phyloP scores from a whole-genome alignment of 2,797 vertebrate species.

The Vespertilio murinus region DNA sequence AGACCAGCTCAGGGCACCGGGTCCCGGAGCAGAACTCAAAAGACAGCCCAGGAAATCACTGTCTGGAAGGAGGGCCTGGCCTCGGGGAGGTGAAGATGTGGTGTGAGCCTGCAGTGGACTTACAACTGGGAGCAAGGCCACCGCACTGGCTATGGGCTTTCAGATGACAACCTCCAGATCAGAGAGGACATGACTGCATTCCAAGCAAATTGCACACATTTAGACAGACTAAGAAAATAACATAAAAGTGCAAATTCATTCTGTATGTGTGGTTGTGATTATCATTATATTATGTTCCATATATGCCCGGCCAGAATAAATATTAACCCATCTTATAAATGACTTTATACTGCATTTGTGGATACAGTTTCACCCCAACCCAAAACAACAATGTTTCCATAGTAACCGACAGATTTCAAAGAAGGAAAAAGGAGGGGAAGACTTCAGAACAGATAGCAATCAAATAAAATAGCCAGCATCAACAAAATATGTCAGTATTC shows the following conservation, averaged over 20 bases:
- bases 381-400: slow-evolving; percentile 79
- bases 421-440: slow-evolving; percentile 78
- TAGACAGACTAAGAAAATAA: slow-evolving; percentile 72
- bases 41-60: neutral
- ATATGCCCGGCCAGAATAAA: slow-evolving; percentile 74
- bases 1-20: neutral
- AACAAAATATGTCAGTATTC: slow-evolving; percentile 74
- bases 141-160: slow-evolving; percentile 50
- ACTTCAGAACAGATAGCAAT: slow-evolving; percentile 77
- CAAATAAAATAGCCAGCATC: slow-evolving; percentile 80
- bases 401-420: slow-evolving; percentile 71
- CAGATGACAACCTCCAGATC: slow-evolving; percentile 66
- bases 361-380: slow-evolving; percentile 76
- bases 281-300: slow-evolving; percentile 72
- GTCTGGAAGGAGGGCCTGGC: neutral
- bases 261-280: slow-evolving; percentile 69
- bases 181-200: slow-evolving; percentile 69
- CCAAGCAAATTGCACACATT: slow-evolving; percentile 68
- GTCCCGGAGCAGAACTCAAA: neutral
- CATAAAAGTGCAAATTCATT: slow-evolving; percentile 77
- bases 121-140: slow-evolving; percentile 1
- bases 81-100: neutral
- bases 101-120: neutral
- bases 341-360: slow-evolving; percentile 73
- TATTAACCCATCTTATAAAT: slow-evolving; percentile 78